These are phyloP conservation scores for Oxystoma pomonae DNA, from an alignment of 2,888 invertebrate species.

Conservation along the genomic window DNA sequence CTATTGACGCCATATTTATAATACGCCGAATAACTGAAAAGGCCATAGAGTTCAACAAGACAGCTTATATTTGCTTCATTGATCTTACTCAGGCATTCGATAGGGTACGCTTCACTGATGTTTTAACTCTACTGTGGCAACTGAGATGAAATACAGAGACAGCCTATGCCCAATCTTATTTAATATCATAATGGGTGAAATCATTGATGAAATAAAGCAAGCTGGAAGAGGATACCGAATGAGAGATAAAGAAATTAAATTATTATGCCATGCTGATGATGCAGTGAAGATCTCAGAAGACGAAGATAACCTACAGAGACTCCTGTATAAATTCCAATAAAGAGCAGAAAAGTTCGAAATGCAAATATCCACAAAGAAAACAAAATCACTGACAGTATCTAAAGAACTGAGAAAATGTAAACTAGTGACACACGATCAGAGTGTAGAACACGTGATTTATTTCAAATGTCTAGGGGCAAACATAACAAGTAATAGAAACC, in stretches of 20 bases:
- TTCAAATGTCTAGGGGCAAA: constrained; percentile 1
- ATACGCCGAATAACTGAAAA: too few relatives aligned
- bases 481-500: constrained; percentile 1
- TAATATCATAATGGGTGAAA: constrained; percentile 4
- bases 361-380: constrained; percentile 7
- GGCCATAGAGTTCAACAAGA: too few relatives aligned
- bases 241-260: constrained; percentile 12
- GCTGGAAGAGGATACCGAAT: constrained; percentile 12
- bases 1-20: too few relatives aligned
- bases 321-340: constrained; percentile 9
- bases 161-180: constrained; percentile 6
- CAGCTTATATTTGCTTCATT: too few relatives aligned
- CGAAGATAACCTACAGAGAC: too few relatives aligned
- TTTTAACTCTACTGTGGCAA: constrained; percentile 3
- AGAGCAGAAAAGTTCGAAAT: constrained; percentile 3
- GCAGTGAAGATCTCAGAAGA: constrained; percentile 19
- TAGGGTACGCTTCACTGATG: too few relatives aligned
- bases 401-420: too few relatives aligned
- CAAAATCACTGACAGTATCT: not conserved
- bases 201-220: constrained; percentile 2
- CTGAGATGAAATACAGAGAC: constrained; percentile 3
- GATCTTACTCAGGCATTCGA: too few relatives aligned
- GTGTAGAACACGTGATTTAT: constrained; percentile 9
- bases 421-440: too few relatives aligned
- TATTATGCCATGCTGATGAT: constrained; percentile 18